These are phyloP conservation scores for Anoncus sp. DNA, from an alignment of 2,888 invertebrate genomes.

Conservation along the genomic window DNA sequence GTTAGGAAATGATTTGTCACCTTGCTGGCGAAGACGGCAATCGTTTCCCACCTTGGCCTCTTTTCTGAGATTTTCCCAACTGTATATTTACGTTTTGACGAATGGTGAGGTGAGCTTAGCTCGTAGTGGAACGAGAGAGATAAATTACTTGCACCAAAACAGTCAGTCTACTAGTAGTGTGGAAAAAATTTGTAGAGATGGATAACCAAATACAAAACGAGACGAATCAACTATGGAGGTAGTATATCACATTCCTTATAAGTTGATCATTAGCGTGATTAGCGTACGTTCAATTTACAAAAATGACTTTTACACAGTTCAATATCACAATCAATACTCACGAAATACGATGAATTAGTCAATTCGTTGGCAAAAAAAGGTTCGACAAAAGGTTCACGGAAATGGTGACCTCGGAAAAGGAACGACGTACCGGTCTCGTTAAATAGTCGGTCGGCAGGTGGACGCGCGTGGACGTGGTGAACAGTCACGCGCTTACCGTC, in stretches of 20 bases:
- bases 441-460: slow-evolving; percentile 46
- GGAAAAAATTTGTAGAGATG: background rate
- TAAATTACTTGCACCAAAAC: background rate
- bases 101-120: background rate
- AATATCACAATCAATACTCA: background rate
- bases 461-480: slow-evolving; percentile 37
- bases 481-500: slow-evolving; percentile 28
- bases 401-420: slow-evolving; percentile 52
- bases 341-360: background rate
- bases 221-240: background rate
- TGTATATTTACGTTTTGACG: no score
- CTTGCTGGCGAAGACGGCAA: no score
- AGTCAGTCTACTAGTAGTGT: background rate
- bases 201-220: background rate
- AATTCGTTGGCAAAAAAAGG: background rate
- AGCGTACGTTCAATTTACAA: background rate
- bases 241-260: background rate
- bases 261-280: background rate
- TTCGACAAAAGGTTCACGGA: slow-evolving; percentile 32
- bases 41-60: no score
- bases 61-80: no score
- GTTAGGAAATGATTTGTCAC: no score
- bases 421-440: slow-evolving; percentile 46
- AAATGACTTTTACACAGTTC: background rate
- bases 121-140: background rate